These are phyloP conservation scores for Aphodius sticticus DNA, from an alignment of 2,888 invertebrate species.

Conservation along the genomic window DNA sequence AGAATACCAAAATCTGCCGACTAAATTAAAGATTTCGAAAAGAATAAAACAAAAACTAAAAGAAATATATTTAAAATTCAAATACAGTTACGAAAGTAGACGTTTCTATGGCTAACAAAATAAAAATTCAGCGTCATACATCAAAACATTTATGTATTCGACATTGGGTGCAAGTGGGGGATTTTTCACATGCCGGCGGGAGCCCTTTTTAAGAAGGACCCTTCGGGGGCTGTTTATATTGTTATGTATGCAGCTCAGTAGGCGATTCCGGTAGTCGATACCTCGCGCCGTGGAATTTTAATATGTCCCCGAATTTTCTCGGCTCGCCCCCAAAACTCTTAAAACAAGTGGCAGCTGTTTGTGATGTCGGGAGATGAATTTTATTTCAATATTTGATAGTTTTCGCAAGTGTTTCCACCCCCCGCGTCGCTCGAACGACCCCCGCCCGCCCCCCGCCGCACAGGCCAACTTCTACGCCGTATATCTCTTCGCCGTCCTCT, in stretches of 20 bases:
- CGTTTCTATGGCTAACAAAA: background rate
- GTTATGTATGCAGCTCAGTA: conserved; percentile 34
- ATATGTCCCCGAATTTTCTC: conserved; percentile 60
- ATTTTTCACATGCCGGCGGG: conserved; percentile 8
- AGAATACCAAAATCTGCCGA: too few species aligned
- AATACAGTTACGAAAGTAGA: background rate
- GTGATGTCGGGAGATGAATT: conserved; percentile 63
- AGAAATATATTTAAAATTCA: too few species aligned
- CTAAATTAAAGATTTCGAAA: too few species aligned
- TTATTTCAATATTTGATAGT: conserved; percentile 64
- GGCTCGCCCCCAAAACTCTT: conserved; percentile 54
- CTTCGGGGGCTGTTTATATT: conserved; percentile 33
- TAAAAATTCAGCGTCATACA: conserved; percentile 20
- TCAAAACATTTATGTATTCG: conserved; percentile 22
- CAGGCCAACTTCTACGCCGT: conserved; percentile 32
- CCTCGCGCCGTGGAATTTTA: conserved; percentile 54
- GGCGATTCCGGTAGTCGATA: conserved; percentile 33
- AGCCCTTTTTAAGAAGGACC: background rate
- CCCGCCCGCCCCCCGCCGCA: conserved; percentile 27
- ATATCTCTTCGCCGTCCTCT: conserved; percentile 49
- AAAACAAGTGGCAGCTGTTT: conserved; percentile 62
- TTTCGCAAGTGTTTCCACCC: conserved; percentile 49
- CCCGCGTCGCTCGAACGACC: conserved; percentile 23
- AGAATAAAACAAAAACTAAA: background rate
- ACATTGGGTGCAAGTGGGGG: conserved; percentile 13